Evolutionary conservation across 2,113 vertebrate species (phyloP), one percentile per base, ranked within the genome.

Genomic region (Cricetomys ansorgei): DNA sequence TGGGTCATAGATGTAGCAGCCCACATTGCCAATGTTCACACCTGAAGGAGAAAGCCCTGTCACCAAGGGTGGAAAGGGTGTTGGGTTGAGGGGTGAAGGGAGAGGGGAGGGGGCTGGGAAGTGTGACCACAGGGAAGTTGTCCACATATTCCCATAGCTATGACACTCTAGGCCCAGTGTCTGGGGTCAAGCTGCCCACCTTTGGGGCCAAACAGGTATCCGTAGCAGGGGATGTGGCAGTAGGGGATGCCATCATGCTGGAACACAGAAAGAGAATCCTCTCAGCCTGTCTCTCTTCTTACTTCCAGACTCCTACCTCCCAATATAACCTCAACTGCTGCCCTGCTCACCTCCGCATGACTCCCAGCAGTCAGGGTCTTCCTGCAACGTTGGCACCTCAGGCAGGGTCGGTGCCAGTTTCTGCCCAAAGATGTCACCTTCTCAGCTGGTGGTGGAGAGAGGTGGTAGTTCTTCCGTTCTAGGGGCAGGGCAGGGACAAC

Each of bases 341-440:
- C 55, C 81, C 45, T 53, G 69, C 94, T 93, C 73, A 98, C 98
- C 98, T 98, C 98, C 4, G 98, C 98, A 43, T 99, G 98, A 37
- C 98, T 98, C 80, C 98, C 98, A 73, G 98, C 92, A 31, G 98
- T 98, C 94, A 98, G 97, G 43, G 98, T 99, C 96, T 98, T 98
- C 95, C 95, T 98, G 93, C 98, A 98, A 87, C 98, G 97, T 73
- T 98, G 98, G 96, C 98, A 99, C 93, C 98, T 98, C 92, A 99
- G 97, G 92, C 98, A 99, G 55, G 98, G 98, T 48, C 98, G 97
- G 97, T 99, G 98, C 98, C 98, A 99, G 95, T 98, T 99, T 93
- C 98, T 98, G 86, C 98, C 98, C 92, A 99, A 95, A 91, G 98
- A 98, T 97, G 97, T 98, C 95, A 98, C 97, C 94, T 96, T 98